These are phyloP conservation scores for Miniopterus natalensis DNA, from an alignment of 2,113 vertebrate genomes.

Conservation along the genomic window DNA sequence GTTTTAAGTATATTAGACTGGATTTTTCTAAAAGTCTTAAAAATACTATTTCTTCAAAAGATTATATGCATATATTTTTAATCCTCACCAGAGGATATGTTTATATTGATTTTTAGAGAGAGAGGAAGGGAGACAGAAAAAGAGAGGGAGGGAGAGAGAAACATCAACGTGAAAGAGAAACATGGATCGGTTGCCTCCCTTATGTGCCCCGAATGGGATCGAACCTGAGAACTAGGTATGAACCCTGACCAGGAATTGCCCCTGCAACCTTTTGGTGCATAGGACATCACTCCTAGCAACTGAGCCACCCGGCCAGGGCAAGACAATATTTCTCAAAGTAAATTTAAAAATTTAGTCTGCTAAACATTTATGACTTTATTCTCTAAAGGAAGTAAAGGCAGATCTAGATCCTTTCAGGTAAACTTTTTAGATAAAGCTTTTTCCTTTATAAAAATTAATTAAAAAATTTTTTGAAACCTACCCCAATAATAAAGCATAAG, in stretches of 20 bases:
- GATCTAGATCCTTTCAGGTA: neutral
- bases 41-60: conserved; percentile 22
- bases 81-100: neutral
- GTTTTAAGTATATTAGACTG: neutral
- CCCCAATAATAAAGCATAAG: neutral
- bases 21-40: conserved; percentile 40
- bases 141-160: neutral
- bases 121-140: neutral
- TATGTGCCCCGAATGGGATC: no score
- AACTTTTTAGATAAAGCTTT: conserved; percentile 1
- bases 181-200: no score
- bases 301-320: no score
- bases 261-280: no score
- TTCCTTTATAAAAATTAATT: neutral
- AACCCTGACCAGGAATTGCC: no score
- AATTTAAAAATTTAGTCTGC: conserved; percentile 23
- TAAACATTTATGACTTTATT: conserved; percentile 43
- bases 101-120: neutral
- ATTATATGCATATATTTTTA: neutral
- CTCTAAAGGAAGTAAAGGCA: neutral
- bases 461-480: neutral
- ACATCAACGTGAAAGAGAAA: neutral
- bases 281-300: no score
- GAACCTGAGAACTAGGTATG: no score
- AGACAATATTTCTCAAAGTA: neutral